phyloP scores from a whole-genome alignment of 1,140 invertebrate species.

The Conus betulinus region DNA sequence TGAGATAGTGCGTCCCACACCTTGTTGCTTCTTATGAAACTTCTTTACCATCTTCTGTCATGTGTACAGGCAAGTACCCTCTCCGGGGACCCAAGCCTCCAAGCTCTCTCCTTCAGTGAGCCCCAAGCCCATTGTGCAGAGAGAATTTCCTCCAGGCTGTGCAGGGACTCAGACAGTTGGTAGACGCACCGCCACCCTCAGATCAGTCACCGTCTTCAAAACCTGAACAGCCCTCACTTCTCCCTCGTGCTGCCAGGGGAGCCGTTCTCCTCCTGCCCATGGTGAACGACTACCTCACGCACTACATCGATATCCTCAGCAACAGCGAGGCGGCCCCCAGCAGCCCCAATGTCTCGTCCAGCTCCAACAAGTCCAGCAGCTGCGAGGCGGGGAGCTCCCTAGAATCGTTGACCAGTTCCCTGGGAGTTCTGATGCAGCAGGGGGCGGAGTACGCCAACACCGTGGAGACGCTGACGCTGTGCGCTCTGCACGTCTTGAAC shows the following conservation, averaged over 20 bases:
- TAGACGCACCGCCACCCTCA: neutral
- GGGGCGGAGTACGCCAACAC: constrained; percentile 54
- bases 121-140: constrained; percentile 14
- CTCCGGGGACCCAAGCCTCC: neutral
- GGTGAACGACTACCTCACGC: constrained; percentile 52
- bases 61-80: neutral
- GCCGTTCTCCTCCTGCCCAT: constrained; percentile 48
- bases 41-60: too few relatives aligned
- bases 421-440: constrained; percentile 50
- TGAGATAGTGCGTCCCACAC: too few relatives aligned
- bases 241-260: neutral
- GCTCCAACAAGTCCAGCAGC: constrained; percentile 27
- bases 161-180: constrained; percentile 40
- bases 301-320: constrained; percentile 54
- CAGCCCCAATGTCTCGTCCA: constrained; percentile 28
- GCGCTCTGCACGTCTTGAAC: constrained; percentile 45
- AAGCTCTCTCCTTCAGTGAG: neutral
- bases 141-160: constrained; percentile 39
- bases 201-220: neutral
- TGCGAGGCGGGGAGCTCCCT: constrained; percentile 48
- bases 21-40: too few relatives aligned
- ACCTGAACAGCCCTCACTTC: too few relatives aligned
- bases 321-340: neutral
- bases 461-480: constrained; percentile 49
- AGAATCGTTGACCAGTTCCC: constrained; percentile 55